Conservation (phyloP, 2,113 vertebrate species). For the Channa argus region DNA sequence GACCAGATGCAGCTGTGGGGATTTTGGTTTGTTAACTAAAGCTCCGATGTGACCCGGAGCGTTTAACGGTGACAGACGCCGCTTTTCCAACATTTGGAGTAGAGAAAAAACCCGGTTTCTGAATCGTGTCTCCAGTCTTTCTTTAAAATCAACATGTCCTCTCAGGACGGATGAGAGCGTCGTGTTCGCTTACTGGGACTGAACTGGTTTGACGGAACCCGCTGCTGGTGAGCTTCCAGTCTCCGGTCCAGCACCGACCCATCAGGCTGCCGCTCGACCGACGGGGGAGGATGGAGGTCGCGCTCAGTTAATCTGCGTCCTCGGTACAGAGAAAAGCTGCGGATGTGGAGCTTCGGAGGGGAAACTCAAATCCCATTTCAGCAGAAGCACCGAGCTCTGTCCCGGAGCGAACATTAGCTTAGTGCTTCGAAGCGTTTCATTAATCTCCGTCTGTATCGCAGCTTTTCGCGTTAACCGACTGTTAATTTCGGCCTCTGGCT, state of each 20-base stretch:
- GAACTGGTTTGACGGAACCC: slow-evolving; percentile 4
- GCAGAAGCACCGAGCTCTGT: too few relatives aligned
- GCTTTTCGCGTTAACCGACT: too few relatives aligned
- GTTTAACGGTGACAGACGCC: background rate
- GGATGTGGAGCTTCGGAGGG: background rate
- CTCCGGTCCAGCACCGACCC: slow-evolving; percentile 32
- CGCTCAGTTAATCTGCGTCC: slow-evolving; percentile 18
- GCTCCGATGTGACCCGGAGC: too few relatives aligned
- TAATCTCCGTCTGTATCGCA: too few relatives aligned
- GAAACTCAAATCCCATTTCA: background rate
- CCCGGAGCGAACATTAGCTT: background rate
- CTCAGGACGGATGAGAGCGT: slow-evolving; percentile 26
- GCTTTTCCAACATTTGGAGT: background rate
- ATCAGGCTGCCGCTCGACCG: background rate
- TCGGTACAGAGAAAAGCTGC: slow-evolving; percentile 17
- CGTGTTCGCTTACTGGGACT: slow-evolving; percentile 2
- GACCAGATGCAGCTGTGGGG: too few relatives aligned
- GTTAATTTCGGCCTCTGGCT: background rate
- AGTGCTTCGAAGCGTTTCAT: background rate
- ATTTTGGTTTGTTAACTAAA: too few relatives aligned
- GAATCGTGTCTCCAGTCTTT: background rate
- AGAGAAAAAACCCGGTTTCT: too few relatives aligned
- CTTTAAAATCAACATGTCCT: slow-evolving; percentile 10
- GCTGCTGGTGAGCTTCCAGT: background rate
- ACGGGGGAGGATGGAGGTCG: slow-evolving; percentile 36